Base-by-base conservation (phyloP, 2,797 vertebrate species). In the Meriones psammophilus region DNA sequence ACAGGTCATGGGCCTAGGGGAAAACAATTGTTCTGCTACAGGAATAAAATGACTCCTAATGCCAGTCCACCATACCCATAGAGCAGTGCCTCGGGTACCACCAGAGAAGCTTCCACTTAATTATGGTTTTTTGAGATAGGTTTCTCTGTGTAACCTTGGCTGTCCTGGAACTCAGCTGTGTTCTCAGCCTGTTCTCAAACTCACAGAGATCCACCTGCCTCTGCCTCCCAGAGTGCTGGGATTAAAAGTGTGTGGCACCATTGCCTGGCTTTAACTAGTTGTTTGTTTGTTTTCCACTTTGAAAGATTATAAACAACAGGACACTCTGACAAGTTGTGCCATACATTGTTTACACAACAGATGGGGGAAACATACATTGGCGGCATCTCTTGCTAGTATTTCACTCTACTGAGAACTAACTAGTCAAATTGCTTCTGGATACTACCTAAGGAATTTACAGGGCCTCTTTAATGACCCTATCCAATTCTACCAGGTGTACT, bases 281-380 rank as follows among this genome's bases (percentile, higher is more conserved):
- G 60, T 93, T 18, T 91, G 50, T 50, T 91, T 86, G 5, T 81
- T 50, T 50, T 50, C 10, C 50, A 77, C 50, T 30, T 39, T 77
- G 79, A 89, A 89, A 92, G 28, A 64, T 33, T 77, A 26, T 80
- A 71, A 91, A 81, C 79, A 94, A 36, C 22, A 60, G 78, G 50
- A 28, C 17, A 93, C 2, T 58, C 76, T 74, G 28, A 58, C 39
- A 83, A 79, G 62, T 71, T 84, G 91, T 54, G 24, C 66, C 13
- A 9, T 56, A 6, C 12, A 74, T 64, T 81, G 36, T 39, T 81
- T 39, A 15, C 58, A 94, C 64, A 96, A 77, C 88, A 84, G 33
- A 71, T 78, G 13, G 50, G 5, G 14, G 64, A 54, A 88, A 69
- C 81, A 89, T 33, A 84, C 1, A 22, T 64, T 36, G 39, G 86